Conservation (phyloP, 2,888 invertebrate genomes). For the Subacronicta megacephala region DNA sequence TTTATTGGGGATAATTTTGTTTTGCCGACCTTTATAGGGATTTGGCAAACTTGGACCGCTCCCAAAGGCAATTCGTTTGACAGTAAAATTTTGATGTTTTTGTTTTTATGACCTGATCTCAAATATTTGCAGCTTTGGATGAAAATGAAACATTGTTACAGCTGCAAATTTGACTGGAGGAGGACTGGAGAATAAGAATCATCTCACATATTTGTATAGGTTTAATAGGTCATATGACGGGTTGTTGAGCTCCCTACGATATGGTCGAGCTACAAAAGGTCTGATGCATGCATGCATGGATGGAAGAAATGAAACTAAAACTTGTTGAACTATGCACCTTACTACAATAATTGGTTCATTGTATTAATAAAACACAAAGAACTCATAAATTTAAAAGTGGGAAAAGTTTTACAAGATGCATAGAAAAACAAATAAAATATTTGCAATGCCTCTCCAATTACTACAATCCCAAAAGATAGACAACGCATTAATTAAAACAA, state of each 20-base stretch:
- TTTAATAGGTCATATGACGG: too few relatives aligned
- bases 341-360: too few relatives aligned
- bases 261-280: too few relatives aligned
- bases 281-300: too few relatives aligned
- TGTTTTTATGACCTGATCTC: slow-evolving; percentile 30
- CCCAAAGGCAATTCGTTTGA: slow-evolving; percentile 38
- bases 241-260: too few relatives aligned
- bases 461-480: slow-evolving; percentile 8
- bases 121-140: slow-evolving; percentile 10
- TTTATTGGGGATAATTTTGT: slow-evolving; percentile 44
- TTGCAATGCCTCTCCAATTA: not conserved
- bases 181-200: too few relatives aligned
- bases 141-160: not conserved
- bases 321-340: too few relatives aligned
- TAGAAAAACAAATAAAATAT: not conserved
- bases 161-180: not conserved
- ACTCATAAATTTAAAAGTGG: too few relatives aligned
- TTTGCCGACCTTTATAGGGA: slow-evolving; percentile 55
- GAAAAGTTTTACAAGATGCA: too few relatives aligned
- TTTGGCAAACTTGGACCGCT: slow-evolving; percentile 44
- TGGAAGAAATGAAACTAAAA: too few relatives aligned
- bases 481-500: slow-evolving; percentile 42
- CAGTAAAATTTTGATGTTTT: slow-evolving; percentile 39
- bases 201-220: too few relatives aligned
- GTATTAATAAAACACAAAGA: too few relatives aligned